Evolutionary conservation across 2,113 vertebrate species (phyloP).

Genomic region (Mobula birostris): DNA sequence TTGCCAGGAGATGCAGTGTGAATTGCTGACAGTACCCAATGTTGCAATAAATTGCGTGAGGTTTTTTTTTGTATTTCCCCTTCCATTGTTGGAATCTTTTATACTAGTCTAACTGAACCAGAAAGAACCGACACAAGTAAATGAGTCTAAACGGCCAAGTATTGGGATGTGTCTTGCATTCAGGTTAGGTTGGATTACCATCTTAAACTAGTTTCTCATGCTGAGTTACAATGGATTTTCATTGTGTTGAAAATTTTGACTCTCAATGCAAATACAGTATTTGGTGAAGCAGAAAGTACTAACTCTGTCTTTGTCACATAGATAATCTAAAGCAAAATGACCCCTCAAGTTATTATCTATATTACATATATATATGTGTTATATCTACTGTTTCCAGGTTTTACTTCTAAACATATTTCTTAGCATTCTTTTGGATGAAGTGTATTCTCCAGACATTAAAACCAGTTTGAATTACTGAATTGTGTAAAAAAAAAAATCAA

Average conservation of each 20-base stretch:
- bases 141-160: background rate
- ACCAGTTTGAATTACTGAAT: too few species aligned
- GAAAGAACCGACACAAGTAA: background rate
- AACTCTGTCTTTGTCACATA: background rate
- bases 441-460: too few species aligned
- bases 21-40: background rate
- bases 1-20: background rate
- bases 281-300: background rate
- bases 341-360: background rate
- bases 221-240: background rate
- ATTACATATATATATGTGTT: background rate
- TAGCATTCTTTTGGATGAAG: too few species aligned
- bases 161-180: background rate
- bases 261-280: background rate
- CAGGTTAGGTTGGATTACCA: background rate
- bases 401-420: too few species aligned
- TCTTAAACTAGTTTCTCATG: background rate
- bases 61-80: background rate
- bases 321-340: background rate
- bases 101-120: background rate
- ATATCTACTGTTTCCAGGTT: background rate
- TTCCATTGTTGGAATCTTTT: background rate
- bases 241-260: background rate
- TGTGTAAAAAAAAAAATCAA: too few species aligned
- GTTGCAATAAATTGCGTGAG: background rate